Percentiles rank a stretch among this genome's conserved stretches.
Evolutionary conservation across 2,888 invertebrate species (phyloP).

Genomic region (Lumbricus terrestris): DNA sequence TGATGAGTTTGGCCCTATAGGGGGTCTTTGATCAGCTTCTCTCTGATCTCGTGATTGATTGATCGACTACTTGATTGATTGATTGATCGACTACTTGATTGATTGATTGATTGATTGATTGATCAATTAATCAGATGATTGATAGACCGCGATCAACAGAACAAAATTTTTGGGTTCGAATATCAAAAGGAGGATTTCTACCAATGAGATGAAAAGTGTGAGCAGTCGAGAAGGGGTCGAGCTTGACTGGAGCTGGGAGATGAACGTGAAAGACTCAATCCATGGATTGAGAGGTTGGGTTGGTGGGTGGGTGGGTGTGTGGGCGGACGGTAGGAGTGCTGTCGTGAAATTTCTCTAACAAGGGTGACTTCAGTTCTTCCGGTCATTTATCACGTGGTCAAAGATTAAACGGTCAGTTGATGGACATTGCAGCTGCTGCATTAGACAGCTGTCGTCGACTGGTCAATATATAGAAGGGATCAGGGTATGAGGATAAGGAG

Average conservation of each 20-base stretch:
- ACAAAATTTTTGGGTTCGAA: not conserved
- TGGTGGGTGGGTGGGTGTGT: too few relatives aligned
- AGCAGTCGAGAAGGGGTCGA: not conserved
- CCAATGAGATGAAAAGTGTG: not conserved
- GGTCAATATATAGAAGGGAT: not conserved
- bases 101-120: too few relatives aligned
- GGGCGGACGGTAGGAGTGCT: not conserved
- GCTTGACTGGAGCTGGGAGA: not conserved
- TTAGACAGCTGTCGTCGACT: not conserved
- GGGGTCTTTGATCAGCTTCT: not conserved
- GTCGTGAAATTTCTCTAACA: slow-evolving; percentile 9
- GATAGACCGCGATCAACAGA: not conserved
- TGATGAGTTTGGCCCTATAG: not conserved
- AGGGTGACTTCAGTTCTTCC: not conserved
- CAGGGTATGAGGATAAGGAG: not conserved
- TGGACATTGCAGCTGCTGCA: not conserved
- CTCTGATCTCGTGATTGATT: not conserved
- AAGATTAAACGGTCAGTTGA: slow-evolving; percentile 16
- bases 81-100: too few relatives aligned
- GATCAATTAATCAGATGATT: not conserved
- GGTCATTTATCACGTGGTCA: slow-evolving; percentile 14
- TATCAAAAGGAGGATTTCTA: not conserved
- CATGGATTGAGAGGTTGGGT: not conserved
- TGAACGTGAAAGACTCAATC: not conserved
- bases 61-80: not conserved